Evolutionary conservation across 2,113 vertebrate species (phyloP), one percentile per base, ranked within the genome.

Genomic region (Girardinichthys multiradiatus): DNA sequence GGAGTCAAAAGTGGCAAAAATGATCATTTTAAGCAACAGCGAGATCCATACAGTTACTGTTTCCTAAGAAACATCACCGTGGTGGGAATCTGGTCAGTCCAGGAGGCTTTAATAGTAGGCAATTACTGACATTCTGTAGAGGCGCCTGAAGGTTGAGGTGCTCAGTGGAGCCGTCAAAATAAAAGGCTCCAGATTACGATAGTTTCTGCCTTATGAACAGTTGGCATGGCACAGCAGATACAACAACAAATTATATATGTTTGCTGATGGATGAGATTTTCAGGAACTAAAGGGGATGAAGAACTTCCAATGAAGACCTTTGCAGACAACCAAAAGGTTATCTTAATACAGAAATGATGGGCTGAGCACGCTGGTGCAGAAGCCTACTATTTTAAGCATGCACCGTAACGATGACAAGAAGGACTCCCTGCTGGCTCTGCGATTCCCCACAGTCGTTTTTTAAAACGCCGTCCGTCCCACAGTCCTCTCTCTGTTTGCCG

Each of bases 401-500:
- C 88, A 12, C 85, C 76, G 83, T 89, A 79, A 70, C 68, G 82
- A 86, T 81, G 77, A 81, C 79, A 21, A 74, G 61, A 82, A 90
- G 83, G 75, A 75, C 79, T 89, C 51, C 76, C 78, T 79, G 80
- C 77, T 81, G 87, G 83, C 83, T 86, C 73, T 81, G 29, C 70
- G 29, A 58, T 76, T 61, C 75, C 70, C 75, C 75, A 77, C 59
- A 80, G 75, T 88, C 68, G 72, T 73, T 80, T 57, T 42, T 45
- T 45, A 62, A n/a, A 59, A 30, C 61, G 87, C 63, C 65, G 88
- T 92, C 84, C 84, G 80, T 82, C 87, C 85, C 82, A 91, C 64
- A 82, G 86, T 86, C 92, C 86, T 92, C 90, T 89, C 80, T 89
- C 67, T 89, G 68, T 85, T 91, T 91, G 86, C 65, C 72, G 84